phyloP scores from a whole-genome alignment of 2,113 vertebrate genomes.

The Phyllostomus discolor region DNA sequence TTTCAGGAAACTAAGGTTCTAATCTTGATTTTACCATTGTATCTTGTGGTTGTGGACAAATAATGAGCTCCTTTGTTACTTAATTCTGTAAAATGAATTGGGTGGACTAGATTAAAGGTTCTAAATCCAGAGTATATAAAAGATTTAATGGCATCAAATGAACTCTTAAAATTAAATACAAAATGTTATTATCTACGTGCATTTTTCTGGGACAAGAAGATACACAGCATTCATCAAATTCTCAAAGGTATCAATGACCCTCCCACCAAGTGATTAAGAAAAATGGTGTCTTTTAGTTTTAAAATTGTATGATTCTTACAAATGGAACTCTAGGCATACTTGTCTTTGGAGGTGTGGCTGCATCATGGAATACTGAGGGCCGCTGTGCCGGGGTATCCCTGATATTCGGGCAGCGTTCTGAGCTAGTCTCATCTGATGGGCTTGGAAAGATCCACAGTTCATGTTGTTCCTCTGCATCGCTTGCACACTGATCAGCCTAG shows the following conservation, averaged over 20 bases:
- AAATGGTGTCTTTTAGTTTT: constrained; percentile 59
- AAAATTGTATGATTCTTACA: constrained; percentile 71
- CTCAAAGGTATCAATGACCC: background rate
- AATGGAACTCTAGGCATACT: constrained; percentile 84
- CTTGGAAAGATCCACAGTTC: constrained; percentile 94
- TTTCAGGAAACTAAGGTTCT: constrained; percentile 10
- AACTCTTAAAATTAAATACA: background rate
- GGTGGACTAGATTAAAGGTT: background rate
- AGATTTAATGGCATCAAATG: background rate
- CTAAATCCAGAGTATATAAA: background rate
- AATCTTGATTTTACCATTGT: constrained; percentile 2
- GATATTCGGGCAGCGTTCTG: constrained; percentile 89
- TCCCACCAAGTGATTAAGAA: background rate
- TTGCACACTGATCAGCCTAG: constrained; percentile 98
- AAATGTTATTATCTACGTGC: background rate
- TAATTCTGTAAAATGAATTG: background rate
- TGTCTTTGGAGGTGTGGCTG: constrained; percentile 98
- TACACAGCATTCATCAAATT: background rate
- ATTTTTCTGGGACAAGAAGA: constrained; percentile 14
- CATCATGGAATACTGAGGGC: constrained; percentile 96
- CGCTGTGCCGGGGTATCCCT: constrained; percentile 92
- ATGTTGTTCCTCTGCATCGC: constrained; percentile 92
- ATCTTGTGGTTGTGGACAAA: background rate
- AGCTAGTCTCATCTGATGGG: constrained; percentile 95
- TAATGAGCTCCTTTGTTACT: background rate